phyloP scores from a whole-genome alignment of 2,888 invertebrate genomes.

The Thecocarcelia acutangulata region DNA sequence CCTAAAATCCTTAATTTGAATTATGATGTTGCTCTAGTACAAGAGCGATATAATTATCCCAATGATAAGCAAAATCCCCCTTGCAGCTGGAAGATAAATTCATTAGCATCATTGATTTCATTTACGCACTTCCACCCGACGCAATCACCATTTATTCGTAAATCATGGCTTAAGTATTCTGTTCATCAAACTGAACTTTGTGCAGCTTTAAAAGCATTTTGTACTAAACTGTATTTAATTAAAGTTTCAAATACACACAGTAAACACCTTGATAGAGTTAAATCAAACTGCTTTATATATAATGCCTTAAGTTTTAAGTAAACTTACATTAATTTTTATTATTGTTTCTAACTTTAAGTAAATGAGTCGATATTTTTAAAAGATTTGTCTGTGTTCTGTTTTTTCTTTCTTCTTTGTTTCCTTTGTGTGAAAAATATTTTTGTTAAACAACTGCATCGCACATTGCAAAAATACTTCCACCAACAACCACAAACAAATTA shows the following conservation, averaged over 20 bases:
- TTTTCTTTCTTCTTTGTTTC: conserved; percentile 65
- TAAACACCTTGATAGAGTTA: conserved; percentile 7
- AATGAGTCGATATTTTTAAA: conserved; percentile 68
- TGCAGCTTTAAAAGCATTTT: conserved; percentile 42
- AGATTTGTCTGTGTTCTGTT: conserved; percentile 66
- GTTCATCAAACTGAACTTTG: conserved; percentile 17
- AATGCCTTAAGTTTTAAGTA: conserved; percentile 58
- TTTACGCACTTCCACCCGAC: conserved; percentile 16
- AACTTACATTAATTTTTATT: conserved; percentile 38
- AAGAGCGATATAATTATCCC: too few species aligned
- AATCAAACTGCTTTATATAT: conserved; percentile 36
- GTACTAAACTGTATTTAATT: conserved; percentile 16
- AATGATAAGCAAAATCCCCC: neutral
- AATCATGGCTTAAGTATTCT: conserved; percentile 55
- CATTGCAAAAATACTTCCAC: conserved; percentile 47
- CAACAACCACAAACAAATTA: conserved; percentile 45
- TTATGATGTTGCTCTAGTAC: too few species aligned
- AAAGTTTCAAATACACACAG: conserved; percentile 28
- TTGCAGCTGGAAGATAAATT: conserved; percentile 22
- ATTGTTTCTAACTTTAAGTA: conserved; percentile 61
- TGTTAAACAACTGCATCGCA: conserved; percentile 63
- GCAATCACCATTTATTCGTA: conserved; percentile 17
- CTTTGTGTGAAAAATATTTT: conserved; percentile 56
- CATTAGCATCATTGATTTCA: conserved; percentile 16
- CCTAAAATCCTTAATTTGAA: too few species aligned